Evolutionary conservation across 2,888 invertebrate genomes (phyloP), one percentile per base, ranked within the genome.

Genomic region (Drosophila tripunctata): DNA sequence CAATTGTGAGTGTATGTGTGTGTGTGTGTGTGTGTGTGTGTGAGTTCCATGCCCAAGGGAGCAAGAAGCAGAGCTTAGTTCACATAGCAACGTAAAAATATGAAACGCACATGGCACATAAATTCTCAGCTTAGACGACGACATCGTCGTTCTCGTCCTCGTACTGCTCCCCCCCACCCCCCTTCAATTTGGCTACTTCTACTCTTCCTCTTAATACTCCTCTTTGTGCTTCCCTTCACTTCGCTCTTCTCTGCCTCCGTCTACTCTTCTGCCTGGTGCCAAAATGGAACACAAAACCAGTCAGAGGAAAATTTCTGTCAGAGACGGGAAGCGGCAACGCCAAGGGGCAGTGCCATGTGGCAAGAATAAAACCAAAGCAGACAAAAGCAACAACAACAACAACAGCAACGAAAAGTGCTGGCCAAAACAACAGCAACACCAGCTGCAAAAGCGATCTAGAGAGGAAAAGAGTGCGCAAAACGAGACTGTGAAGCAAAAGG

Each of bases 81-180:
- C 66, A 76, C 81, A 78, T 82, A 44, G 86, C 70, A 78, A 82
- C 85, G 79, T 73, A 68, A 72, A 81, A 82, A 82, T 81, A 79
- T 79, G 70, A 79, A 73, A 76, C 69, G 79, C 86, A 82, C 75
- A 86, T 75, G 83, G 72, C 81, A 82, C 69, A 86, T 74, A 88
- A 86, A 83, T 88, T 86, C 60, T 51, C 63, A 83, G 88, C 86
- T 87, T 79, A 83, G 83, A 66, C 80, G 69, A 47, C 65, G 58
- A 56, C 61, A 62, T 51, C 48, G 61, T 55, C 31, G 45, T 21
- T 1, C 15, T 8, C 41, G 10, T 19, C 22, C 22, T 4, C 27
- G 8, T 10, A 10, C 10, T 8, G 10, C 0, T 19, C 12, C n/a
- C 30, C 21, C 12, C 12, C 12, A 14, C 3, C 30, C 30, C 4